Conservation (phyloP, 2,113 vertebrate species). For the Prionailurus bengalensis region DNA sequence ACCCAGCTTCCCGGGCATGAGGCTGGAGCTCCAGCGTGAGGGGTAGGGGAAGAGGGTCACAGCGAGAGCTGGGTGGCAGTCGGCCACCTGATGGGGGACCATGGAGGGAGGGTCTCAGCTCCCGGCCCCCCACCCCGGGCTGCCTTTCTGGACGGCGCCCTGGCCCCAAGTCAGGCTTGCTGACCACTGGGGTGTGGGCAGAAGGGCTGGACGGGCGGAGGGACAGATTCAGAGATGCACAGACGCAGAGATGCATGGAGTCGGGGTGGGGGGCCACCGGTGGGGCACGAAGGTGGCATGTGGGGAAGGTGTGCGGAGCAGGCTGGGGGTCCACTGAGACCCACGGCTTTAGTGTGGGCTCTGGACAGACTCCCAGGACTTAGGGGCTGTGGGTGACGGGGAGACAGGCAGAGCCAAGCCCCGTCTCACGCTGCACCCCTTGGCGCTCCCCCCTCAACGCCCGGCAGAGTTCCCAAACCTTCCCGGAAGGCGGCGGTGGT, state of each 20-base stretch:
- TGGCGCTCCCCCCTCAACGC: accelerated
- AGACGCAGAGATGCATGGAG: background rate
- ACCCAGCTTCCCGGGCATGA: background rate
- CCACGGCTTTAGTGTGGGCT: background rate
- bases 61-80: background rate
- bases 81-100: background rate
- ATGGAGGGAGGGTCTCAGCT: background rate
- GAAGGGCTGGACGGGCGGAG: background rate
- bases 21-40: background rate
- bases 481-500: background rate
- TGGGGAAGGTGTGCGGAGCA: background rate
- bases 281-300: background rate
- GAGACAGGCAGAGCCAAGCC: accelerated
- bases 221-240: background rate
- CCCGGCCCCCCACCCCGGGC: too few species aligned
- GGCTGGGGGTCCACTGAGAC: background rate
- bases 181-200: background rate
- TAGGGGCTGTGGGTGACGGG: background rate
- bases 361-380: background rate
- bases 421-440: accelerated
- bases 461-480: background rate
- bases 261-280: background rate
- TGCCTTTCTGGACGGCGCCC: background rate
- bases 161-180: background rate
- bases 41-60: background rate